Conservation (phyloP, 1,140 invertebrate species). For the Rhopalosiphum padi region DNA sequence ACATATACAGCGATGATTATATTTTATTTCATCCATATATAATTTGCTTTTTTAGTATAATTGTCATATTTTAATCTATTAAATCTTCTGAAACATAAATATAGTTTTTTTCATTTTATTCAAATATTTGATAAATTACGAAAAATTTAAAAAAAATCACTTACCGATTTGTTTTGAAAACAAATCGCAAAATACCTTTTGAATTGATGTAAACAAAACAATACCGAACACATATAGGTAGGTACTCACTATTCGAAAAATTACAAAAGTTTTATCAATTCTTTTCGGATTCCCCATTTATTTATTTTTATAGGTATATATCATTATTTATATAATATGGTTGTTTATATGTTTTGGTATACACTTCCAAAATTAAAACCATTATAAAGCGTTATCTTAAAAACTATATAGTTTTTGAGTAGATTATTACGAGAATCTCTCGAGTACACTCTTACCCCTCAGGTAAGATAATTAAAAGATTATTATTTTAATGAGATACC, state of each 20-base stretch:
- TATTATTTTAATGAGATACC: slow-evolving; percentile 18
- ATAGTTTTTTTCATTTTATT: background rate
- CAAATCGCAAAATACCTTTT: background rate
- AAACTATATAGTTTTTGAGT: background rate
- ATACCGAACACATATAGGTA: background rate
- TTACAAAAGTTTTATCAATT: background rate
- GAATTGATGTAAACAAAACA: background rate
- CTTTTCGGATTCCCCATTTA: background rate
- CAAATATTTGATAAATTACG: background rate
- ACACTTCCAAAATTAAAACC: background rate
- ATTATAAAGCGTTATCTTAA: background rate
- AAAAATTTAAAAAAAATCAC: background rate
- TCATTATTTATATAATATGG: background rate
- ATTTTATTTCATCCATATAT: background rate
- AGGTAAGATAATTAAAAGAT: background rate
- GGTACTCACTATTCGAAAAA: background rate
- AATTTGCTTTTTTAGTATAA: background rate
- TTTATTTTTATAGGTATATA: background rate
- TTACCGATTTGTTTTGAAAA: background rate
- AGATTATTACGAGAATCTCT: background rate
- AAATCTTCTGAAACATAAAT: background rate
- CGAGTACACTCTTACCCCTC: background rate
- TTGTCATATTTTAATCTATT: background rate
- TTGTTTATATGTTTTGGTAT: background rate
- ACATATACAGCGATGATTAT: background rate